Evolutionary conservation across 1,140 invertebrate species (phyloP), one percentile per base, ranked within the genome.

Genomic region (Drosophila parabipectinata): DNA sequence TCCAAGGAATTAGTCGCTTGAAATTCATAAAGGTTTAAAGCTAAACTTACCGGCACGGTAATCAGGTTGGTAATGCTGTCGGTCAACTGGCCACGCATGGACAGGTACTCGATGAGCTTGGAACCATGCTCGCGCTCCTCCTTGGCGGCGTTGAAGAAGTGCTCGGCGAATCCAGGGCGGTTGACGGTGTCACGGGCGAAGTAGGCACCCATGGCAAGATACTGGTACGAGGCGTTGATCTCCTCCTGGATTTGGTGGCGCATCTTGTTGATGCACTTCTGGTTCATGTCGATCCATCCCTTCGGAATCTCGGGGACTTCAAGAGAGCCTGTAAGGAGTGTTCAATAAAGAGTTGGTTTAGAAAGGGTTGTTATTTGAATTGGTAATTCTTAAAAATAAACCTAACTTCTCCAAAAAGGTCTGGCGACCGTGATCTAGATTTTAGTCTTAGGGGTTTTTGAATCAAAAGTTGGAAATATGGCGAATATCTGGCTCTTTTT

Each of bases 101-200:
- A 94, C 61, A 98, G 92, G 92, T 99, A 99, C 58, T 97, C 95
- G 47, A 99, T 96, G 30, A 99, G 93, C 91, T 97, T 97, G 77
- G 97, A 95, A 0, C 97, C 98, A 92, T 99, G 98, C 64, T 97
- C 94, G 26, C 97, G 94, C 92, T 99, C 98, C 92, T 99, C 98
- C 28, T 93, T 94, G 1, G 97, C 97, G 41, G 95, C 94, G 39
- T 97, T 94, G 83, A 97, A 95, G 93, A 98, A 98, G 71, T 97
- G 93, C 80, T 98, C 97, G 6, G 96, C 95, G 85, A 99, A 97
- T 14, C 98, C 98, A 14, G 96, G 97, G 48, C 97, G 94, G 87
- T 97, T 97, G 7, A 95, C 92, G 51, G 92, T 93, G 89, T 97
- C 96, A 71, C 94, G 94, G 18, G 95, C 95, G 92, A 98, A 98